Evolutionary conservation across 2,888 invertebrate species (phyloP).

Genomic region (Cephus pygmeus): DNA sequence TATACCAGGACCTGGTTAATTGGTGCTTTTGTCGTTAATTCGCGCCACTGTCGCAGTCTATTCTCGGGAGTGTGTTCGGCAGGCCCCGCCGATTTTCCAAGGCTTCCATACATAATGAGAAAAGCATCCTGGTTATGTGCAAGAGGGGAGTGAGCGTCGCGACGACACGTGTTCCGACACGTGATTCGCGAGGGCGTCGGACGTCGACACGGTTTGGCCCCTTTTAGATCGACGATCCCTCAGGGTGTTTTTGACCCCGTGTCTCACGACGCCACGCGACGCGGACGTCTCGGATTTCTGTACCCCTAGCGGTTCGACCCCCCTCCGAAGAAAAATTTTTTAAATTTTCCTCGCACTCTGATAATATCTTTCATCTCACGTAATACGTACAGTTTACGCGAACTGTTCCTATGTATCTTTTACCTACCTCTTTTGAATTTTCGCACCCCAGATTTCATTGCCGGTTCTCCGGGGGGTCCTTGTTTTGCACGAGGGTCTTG

Average conservation of each 20-base stretch:
- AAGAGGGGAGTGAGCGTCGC: conserved; percentile 35
- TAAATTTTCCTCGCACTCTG: not conserved
- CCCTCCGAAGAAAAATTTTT: not conserved
- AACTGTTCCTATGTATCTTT: not conserved
- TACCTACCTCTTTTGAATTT: not conserved
- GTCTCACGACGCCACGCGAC: not conserved
- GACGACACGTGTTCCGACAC: conserved; percentile 61
- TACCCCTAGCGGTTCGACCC: not conserved
- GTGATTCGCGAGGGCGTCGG: conserved; percentile 59
- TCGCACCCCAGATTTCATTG: conserved; percentile 2
- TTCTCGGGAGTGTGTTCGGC: conserved; percentile 35
- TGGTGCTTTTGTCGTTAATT: conserved; percentile 45
- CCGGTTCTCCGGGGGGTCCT: conserved; percentile 33
- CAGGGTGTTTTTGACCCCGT: not conserved
- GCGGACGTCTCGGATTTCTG: not conserved
- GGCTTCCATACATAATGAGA: conserved; percentile 52
- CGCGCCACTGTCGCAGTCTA: conserved; percentile 33
- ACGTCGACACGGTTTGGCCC: conserved; percentile 52
- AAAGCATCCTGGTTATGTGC: conserved; percentile 31
- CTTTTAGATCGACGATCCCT: conserved; percentile 16
- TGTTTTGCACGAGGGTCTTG: conserved; percentile 20
- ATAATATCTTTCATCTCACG: not conserved
- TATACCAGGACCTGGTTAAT: conserved; percentile 34
- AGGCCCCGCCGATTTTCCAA: conserved; percentile 55
- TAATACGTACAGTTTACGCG: not conserved